A percentile compares a stretch with the other conserved stretches of the same genome.
phyloP scores from a whole-genome alignment of 2,888 invertebrate genomes.

The Ochropleura leucogaster region DNA sequence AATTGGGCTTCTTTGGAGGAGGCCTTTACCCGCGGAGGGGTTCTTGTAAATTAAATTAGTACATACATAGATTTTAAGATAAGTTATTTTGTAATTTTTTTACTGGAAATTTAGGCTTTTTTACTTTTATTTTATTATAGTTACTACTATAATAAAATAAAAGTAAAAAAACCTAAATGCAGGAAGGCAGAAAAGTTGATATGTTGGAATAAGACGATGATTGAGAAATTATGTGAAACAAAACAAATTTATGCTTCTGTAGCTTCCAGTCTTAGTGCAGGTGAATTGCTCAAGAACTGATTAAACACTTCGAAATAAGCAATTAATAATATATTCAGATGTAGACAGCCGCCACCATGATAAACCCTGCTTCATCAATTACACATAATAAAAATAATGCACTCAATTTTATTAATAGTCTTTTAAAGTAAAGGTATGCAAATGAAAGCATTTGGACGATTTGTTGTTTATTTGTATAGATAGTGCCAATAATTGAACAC shows the following conservation, averaged over 20 bases:
- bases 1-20: no score
- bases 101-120: no score
- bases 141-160: no score
- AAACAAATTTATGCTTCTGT: not conserved
- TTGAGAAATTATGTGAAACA: conserved; percentile 11
- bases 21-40: no score
- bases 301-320: not conserved
- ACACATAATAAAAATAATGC: conserved; percentile 27
- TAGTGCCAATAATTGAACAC: conserved; percentile 48
- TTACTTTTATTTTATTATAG: no score
- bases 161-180: no score
- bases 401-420: conserved; percentile 46
- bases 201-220: no score
- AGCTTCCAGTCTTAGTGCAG: not conserved
- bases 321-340: conserved; percentile 24
- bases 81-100: no score
- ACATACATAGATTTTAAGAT: no score
- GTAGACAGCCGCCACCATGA: not conserved
- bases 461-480: conserved; percentile 50
- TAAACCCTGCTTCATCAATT: conserved; percentile 37
- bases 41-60: no score
- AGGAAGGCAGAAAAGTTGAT: not conserved
- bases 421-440: conserved; percentile 56
- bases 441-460: conserved; percentile 45
- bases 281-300: not conserved